Conservation (phyloP, 2,113 vertebrate genomes). For the Parus major region DNA sequence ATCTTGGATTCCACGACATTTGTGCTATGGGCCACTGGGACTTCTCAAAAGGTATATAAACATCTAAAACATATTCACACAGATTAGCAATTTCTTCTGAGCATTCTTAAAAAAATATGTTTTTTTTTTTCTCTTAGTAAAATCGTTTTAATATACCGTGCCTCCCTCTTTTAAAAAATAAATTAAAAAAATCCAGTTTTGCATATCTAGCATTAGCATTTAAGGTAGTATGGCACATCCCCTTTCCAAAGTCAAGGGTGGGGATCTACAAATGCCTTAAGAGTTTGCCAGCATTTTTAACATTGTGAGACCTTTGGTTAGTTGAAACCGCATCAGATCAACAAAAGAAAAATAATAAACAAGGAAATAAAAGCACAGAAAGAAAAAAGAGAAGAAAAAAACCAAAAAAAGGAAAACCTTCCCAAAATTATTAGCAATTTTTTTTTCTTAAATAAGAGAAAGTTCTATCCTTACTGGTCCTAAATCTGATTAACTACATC, state of each 20-base stretch:
- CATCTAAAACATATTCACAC: constrained; percentile 87
- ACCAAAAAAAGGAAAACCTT: constrained; percentile 73
- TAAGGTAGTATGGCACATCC: constrained; percentile 99
- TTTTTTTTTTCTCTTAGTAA: constrained; percentile 86
- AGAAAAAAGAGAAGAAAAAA: background rate
- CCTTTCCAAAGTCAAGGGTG: constrained; percentile 86
- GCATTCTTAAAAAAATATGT: constrained; percentile 89
- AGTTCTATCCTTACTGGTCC: constrained; percentile 98
- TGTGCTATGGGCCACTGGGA: constrained; percentile 83
- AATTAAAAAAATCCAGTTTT: constrained; percentile 92
- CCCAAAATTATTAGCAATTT: constrained; percentile 82
- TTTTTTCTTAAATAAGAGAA: constrained; percentile 90
- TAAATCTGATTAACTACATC: constrained; percentile 96
- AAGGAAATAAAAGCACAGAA: constrained; percentile 49
- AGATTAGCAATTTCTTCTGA: constrained; percentile 86
- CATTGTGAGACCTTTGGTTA: constrained; percentile 97
- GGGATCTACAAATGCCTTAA: constrained; percentile 89
- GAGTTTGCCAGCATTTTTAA: constrained; percentile 77
- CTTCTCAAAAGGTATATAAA: constrained; percentile 85
- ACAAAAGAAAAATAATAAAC: constrained; percentile 73
- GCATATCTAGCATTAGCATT: constrained; percentile 99
- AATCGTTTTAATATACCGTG: constrained; percentile 88
- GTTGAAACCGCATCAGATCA: constrained; percentile 95
- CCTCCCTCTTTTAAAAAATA: constrained; percentile 90
- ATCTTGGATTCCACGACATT: constrained; percentile 77